Percentiles rank a stretch among this genome's conserved stretches.
These are phyloP conservation scores for Trachops cirrhosus DNA, from an alignment of 2,797 vertebrate genomes.

Conservation along the genomic window DNA sequence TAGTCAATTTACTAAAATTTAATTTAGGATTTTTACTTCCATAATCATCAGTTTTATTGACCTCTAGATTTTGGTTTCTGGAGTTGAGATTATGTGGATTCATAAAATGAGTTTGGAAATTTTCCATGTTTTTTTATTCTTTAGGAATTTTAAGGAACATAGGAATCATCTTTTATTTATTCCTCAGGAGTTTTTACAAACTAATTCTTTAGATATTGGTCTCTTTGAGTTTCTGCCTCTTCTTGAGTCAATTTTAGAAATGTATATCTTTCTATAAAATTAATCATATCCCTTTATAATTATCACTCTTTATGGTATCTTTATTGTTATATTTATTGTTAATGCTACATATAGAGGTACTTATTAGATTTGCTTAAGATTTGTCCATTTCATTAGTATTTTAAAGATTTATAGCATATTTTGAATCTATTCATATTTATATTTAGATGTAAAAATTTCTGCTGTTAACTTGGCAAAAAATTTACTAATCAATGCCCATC, in stretches of 20 bases:
- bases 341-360: background rate
- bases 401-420: background rate
- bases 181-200: background rate
- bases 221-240: background rate
- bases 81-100: background rate
- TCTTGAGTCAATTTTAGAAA: slow-evolving; percentile 25
- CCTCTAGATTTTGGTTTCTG: background rate
- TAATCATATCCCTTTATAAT: background rate
- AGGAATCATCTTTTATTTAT: slow-evolving; percentile 4
- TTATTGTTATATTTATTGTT: background rate
- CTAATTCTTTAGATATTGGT: background rate
- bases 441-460: slow-evolving; percentile 10
- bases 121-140: background rate
- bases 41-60: background rate
- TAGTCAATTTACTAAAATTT: background rate
- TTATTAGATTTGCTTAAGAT: background rate
- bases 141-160: background rate
- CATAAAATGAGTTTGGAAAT: slow-evolving; percentile 14
- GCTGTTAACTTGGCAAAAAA: background rate
- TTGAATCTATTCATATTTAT: slow-evolving; percentile 34
- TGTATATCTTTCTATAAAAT: slow-evolving; percentile 24
- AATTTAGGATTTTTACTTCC: slow-evolving; percentile 18
- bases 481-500: background rate
- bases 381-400: slow-evolving; percentile 1
- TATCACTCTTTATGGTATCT: background rate